Evolutionary conservation across 2,113 vertebrate species (phyloP).

Genomic region (Tachycineta bicolor): DNA sequence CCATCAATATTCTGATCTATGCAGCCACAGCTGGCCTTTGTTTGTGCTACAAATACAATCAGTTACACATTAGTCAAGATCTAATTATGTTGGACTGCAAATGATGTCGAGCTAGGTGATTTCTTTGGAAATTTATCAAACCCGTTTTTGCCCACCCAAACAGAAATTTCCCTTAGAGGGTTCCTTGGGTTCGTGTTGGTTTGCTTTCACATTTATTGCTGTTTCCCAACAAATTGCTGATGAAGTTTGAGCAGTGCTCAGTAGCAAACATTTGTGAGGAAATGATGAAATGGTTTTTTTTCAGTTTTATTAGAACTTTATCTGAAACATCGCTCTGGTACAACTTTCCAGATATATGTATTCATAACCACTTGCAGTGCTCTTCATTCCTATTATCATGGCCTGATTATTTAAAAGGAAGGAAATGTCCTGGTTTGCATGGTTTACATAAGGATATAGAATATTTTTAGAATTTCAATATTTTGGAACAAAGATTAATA

Average conservation of each 20-base stretch:
- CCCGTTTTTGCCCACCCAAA: not conserved
- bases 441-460: not conserved
- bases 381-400: not conserved
- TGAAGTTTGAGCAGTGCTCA: not conserved
- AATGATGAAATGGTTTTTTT: not conserved
- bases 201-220: slow-evolving; percentile 4
- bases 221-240: not conserved
- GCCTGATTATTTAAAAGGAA: not conserved
- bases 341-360: not conserved
- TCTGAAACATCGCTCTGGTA: not conserved
- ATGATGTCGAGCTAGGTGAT: not conserved
- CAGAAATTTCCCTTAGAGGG: not conserved
- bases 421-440: not conserved
- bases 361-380: not conserved
- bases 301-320: not conserved
- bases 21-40: not conserved
- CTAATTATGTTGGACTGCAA: not conserved
- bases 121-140: slow-evolving; percentile 2
- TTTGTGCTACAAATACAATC: not conserved
- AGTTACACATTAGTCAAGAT: not conserved
- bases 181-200: not conserved
- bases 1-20: slow-evolving; percentile 8
- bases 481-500: not conserved
- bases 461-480: not conserved
- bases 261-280: not conserved